Base-by-base conservation (phyloP, 2,888 invertebrate species). In the Megaustenia siamemsis region DNA sequence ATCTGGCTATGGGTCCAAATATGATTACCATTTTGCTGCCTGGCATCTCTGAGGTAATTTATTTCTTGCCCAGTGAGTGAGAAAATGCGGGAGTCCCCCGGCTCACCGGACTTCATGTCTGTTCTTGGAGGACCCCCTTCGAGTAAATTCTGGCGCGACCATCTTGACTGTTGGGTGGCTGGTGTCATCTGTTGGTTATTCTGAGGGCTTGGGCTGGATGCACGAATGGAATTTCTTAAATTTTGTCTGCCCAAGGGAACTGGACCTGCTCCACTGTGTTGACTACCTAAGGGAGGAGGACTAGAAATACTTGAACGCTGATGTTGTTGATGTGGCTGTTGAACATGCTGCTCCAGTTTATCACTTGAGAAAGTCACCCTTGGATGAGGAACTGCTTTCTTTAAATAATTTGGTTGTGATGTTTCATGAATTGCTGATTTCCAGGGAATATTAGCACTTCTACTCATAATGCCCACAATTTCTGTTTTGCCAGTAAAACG, bases 111-210 rank as follows among this genome's bases (percentile, higher is more conserved):
- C 76, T 66, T 81, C 75, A 66, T n/a, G 69, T 56, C 89, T 87
- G 81, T 85, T 85, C 87, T 88, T 88, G 86, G 86, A 88, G 88
- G 89, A 87, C 90, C 90, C 89, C 90, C 88, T 88, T 87, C 89
- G 82, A 83, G 84, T 88, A 90, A 90, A 90, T 90, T 88, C 88
- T 88, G 82, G 86, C 86, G 79, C 53, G 82, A 32, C 18, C 40
- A 35, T n/a, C 6, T 8, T 15, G n/a, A 68, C 8, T 28, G 81
- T 69, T 69, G 75, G 15, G 18, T 60, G 21, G 21, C 0, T 66
- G 68, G 28, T 28, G 32, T 40, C 45, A 21, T 66, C 21, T 28
- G 28, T 6, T 71, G 83, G 32, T 49, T 73, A 35, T 32, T 45
- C 32, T 49, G 49, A 35, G 49, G 49, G 63, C 56, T 40, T 49